Base-by-base conservation (phyloP, 2,113 vertebrate genomes). In the Poeciliopsis occidentalis region DNA sequence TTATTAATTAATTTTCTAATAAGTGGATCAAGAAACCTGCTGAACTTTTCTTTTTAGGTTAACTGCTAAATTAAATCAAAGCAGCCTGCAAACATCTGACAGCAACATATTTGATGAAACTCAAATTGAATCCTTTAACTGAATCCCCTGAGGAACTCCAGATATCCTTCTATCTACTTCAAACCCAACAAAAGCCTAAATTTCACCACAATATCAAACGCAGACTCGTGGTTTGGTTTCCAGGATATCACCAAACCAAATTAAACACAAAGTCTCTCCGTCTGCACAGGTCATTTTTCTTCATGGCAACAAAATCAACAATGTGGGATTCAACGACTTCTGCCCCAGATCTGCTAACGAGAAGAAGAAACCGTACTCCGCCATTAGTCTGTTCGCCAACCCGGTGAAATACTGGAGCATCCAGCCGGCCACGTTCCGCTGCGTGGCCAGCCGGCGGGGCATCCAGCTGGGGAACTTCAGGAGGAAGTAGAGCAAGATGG, bases 331-430 rank as follows among this genome's bases (percentile, higher is more conserved):
- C 87, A 97, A 99, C 27, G 98, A 99, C 80, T 99, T 99, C 94
- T 99, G 98, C 24, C 96, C 97, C 7, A 85, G 78, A 0, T 88
- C 86, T 27, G 30, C 89, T 3, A 91, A 92, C 64, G 87, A 86
- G 82, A 99, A 97, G 95, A 99, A 98, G 93, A 92, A 93, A 0
- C 82, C 95, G 71, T 99, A 97, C 85, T 96, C 94, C 0, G 96
- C 96, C 63, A 99, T 99, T 89, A 99, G 98, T 72, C 95, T 99
- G 87, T 99, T 96, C 78, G 95, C 96, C 60, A 99, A 99, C 63
- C 97, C 97, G 0, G 93, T 99, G 10, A 98, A 97, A 85, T 96
- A 97, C 91, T 97, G 97, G 98, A 94, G 97, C 86, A 91, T 99
- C 32, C 96, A 96, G 86, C 97, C 98, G 0, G 95, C 94, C 44